Base-by-base conservation (phyloP, 2,797 vertebrate species). In the Oreochromis mossambicus region DNA sequence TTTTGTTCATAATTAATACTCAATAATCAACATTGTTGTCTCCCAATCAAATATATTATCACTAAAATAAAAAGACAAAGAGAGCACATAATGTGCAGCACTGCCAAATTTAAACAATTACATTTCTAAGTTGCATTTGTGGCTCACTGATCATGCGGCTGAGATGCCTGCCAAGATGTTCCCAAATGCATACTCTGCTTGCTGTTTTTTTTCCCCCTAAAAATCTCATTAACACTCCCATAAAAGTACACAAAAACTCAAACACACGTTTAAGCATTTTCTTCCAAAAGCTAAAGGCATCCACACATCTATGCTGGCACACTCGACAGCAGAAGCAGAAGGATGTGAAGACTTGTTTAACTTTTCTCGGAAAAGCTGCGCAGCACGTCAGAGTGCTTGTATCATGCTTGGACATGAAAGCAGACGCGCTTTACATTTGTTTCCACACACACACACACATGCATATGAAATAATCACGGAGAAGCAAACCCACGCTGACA, bases 401-500 rank as follows among this genome's bases (percentile, higher is more conserved):
- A 83, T 87, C 80, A 8, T 38, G 81, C 51, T 70, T 36, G 43
- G 52, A 70, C 86, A 77, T 61, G 36, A 75, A 70, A 2, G 17
- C 76, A 10, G 70, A 36, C 26, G 6, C 48, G 34, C 66, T 4
- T 36, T 56, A 32, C 84, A 82, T 61, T 79, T 56, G 61, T 51
- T 77, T 80, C 48, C 80, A 43, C 34, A 41, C 48, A 10, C 54
- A 61, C 80, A 66, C 11, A 7, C 38, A 43, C 51, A 17, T 43
- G 17, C 78, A 50, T n/a, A 2, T 70, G 86, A 77, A 90, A 77
- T 88, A 73, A 85, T 88, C 77, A 29, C 17, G 81, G 88, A 86
- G 87, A 46, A 61, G 89, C 90, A 88, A 84, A 85, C 85, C 85
- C 77, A 13, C 84, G 75, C 79, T 83, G 85, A 92, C 92, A 81